phyloP scores from a whole-genome alignment of 2,888 invertebrate species.

The Teleiodes luculella region DNA sequence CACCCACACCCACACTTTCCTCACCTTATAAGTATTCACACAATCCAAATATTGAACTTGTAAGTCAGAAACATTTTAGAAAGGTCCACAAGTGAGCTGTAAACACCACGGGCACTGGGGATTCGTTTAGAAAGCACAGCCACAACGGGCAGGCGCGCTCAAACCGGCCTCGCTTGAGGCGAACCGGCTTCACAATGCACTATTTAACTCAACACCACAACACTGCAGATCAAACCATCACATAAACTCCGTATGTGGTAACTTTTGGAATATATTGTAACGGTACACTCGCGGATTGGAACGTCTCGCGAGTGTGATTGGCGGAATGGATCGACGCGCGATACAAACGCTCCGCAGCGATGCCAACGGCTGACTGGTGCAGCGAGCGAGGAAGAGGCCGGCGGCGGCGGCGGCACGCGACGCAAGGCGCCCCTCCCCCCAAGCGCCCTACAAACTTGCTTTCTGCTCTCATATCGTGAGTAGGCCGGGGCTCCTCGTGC shows the following conservation, averaged over 20 bases:
- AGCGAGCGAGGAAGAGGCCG: constrained; percentile 17
- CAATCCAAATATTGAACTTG: constrained; percentile 32
- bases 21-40: constrained; percentile 44
- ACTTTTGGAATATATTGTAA: constrained; percentile 37
- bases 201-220: constrained; percentile 30
- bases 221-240: constrained; percentile 25
- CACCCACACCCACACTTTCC: constrained; percentile 15
- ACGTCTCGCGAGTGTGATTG: constrained; percentile 40
- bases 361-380: constrained; percentile 46
- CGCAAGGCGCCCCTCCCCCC: constrained; percentile 33
- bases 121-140: constrained; percentile 55
- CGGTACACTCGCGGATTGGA: constrained; percentile 33
- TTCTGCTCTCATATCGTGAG: constrained; percentile 58
- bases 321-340: constrained; percentile 29
- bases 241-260: constrained; percentile 28
- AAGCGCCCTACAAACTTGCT: constrained; percentile 64
- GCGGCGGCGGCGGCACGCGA: constrained; percentile 11
- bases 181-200: constrained; percentile 50
- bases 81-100: constrained; percentile 23
- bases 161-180: constrained; percentile 55
- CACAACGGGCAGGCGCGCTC: constrained; percentile 30
- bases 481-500: constrained; percentile 46
- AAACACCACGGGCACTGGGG: constrained; percentile 34
- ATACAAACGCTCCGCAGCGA: constrained; percentile 23
- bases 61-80: constrained; percentile 24